A percentile compares a stretch with the other conserved stretches of the same genome.
Conservation (phyloP, 2,797 vertebrate species). For the Sparidentex hasta region DNA sequence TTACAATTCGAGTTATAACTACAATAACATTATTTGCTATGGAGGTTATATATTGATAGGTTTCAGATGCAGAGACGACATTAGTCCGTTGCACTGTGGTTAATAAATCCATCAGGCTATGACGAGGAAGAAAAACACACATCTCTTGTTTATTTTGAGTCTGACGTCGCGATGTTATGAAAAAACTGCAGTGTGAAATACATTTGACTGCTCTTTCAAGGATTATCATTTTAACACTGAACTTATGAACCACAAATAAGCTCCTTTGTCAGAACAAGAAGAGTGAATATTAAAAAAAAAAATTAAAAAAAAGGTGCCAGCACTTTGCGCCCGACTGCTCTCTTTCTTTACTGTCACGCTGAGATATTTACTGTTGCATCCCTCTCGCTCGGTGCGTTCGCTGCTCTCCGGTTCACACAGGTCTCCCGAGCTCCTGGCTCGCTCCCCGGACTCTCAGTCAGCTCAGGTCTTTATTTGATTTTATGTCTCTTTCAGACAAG, state of each 20-base stretch:
- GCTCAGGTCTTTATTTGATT: constrained; percentile 80
- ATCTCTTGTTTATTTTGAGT: no score
- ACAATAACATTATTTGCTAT: no score
- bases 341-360: constrained; percentile 6
- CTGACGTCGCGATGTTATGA: no score
- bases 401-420: constrained; percentile 34
- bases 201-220: not conserved
- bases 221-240: not conserved
- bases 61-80: no score
- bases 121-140: no score
- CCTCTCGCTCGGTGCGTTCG: constrained; percentile 17
- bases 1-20: no score
- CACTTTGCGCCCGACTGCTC: not conserved
- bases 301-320: not conserved
- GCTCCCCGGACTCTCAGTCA: constrained; percentile 48
- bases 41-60: no score
- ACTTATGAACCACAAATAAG: not conserved
- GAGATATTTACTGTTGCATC: constrained; percentile 32
- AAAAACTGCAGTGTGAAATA: no score
- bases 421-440: constrained; percentile 34
- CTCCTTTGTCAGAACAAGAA: not conserved
- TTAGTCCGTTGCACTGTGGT: no score
- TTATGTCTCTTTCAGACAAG: constrained; percentile 74
- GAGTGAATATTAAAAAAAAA: not conserved
- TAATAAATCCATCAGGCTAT: no score